Percentiles rank a stretch among this genome's conserved stretches.
These are phyloP conservation scores for Diaperis boleti DNA, from an alignment of 2,888 invertebrate species.

Conservation along the genomic window DNA sequence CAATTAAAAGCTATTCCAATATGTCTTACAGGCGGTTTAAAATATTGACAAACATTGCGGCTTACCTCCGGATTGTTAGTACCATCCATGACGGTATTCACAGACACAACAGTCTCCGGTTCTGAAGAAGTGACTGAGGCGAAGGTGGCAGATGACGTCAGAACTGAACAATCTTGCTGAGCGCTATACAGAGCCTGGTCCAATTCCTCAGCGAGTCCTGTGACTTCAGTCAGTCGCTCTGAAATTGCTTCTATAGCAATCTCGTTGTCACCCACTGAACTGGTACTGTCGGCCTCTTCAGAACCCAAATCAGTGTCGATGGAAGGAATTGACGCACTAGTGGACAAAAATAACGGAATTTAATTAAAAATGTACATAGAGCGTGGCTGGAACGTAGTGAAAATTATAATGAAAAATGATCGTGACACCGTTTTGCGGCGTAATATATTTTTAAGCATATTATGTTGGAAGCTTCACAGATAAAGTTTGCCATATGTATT, in stretches of 20 bases:
- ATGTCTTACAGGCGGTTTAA: too few species aligned
- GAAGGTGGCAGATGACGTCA: slow-evolving; percentile 55
- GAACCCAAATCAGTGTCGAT: slow-evolving; percentile 44
- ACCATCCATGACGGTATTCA: slow-evolving; percentile 54
- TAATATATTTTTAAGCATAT: too few species aligned
- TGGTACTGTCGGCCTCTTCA: slow-evolving; percentile 28
- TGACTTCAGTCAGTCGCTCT: slow-evolving; percentile 74
- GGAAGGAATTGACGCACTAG: slow-evolving; percentile 38
- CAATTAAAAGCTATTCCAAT: too few species aligned
- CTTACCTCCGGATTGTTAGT: slow-evolving; percentile 51
- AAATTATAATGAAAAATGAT: not conserved
- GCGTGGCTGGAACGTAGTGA: not conserved
- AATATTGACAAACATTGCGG: too few species aligned
- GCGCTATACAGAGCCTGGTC: slow-evolving; percentile 71
- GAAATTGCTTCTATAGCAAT: slow-evolving; percentile 77
- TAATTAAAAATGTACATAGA: slow-evolving; percentile 1
- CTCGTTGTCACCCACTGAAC: slow-evolving; percentile 65
- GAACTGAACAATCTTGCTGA: slow-evolving; percentile 64
- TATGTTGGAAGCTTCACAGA: too few species aligned
- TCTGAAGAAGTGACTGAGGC: slow-evolving; percentile 50
- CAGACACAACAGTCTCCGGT: slow-evolving; percentile 50
- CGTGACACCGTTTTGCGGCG: too few species aligned
- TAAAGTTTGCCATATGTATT: too few species aligned
- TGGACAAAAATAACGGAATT: slow-evolving; percentile 8
- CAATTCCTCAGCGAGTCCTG: slow-evolving; percentile 75